phyloP scores from a whole-genome alignment of 2,888 invertebrate species.

The Heteromurus nitidus region DNA sequence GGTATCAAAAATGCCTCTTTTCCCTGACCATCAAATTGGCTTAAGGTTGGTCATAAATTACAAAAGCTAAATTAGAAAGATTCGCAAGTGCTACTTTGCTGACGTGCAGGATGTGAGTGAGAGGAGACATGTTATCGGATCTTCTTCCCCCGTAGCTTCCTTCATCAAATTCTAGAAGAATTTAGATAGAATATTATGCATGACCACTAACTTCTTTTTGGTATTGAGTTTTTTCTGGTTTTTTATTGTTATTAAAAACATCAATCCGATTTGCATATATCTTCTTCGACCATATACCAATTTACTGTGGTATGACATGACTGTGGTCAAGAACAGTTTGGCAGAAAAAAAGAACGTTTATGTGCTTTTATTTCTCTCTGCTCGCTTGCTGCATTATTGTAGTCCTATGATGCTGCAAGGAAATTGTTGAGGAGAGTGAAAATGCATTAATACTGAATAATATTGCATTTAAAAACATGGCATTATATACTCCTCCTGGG shows the following conservation, averaged over 20 bases:
- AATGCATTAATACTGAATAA: background rate
- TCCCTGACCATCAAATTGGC: too few relatives aligned
- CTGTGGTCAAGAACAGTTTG: constrained; percentile 44
- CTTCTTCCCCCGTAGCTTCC: constrained; percentile 2
- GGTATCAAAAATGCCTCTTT: too few relatives aligned
- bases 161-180: too few relatives aligned
- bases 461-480: background rate
- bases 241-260: constrained; percentile 33
- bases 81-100: constrained; percentile 10
- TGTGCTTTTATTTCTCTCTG: too few relatives aligned
- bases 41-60: constrained; percentile 22
- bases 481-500: background rate
- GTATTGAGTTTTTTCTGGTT: constrained; percentile 29
- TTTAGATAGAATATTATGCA: too few relatives aligned
- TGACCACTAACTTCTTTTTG: constrained; percentile 16
- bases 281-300: background rate
- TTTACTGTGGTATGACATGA: constrained; percentile 25
- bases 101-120: constrained; percentile 9
- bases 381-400: background rate
- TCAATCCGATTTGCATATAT: constrained; percentile 39
- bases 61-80: too few relatives aligned
- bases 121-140: constrained; percentile 8
- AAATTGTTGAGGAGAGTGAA: background rate
- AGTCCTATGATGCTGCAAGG: constrained; percentile 9
- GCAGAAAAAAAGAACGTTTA: background rate